Conservation (phyloP, 2,888 invertebrate genomes). For the Synergus umbraculus region DNA sequence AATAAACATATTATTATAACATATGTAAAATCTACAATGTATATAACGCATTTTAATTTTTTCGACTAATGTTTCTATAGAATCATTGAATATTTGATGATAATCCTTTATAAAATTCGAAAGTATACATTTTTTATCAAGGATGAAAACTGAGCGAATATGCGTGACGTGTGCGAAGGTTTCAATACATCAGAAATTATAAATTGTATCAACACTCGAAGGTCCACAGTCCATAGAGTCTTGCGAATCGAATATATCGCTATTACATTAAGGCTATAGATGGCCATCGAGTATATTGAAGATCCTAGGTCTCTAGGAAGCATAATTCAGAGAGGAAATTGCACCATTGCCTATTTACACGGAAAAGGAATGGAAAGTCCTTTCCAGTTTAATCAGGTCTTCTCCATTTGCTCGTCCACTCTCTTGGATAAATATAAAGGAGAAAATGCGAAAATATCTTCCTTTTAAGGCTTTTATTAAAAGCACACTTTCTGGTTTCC, state of each 20-base stretch:
- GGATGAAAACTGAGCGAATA: background rate
- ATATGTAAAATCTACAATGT: too few relatives aligned
- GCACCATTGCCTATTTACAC: background rate
- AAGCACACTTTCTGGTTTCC: background rate
- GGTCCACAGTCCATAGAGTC: background rate
- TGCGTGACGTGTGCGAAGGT: slow-evolving; percentile 9
- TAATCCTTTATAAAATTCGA: background rate
- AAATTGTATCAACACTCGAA: slow-evolving; percentile 21
- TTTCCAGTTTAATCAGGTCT: slow-evolving; percentile 18
- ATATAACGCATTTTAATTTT: too few relatives aligned
- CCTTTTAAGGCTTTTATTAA: background rate
- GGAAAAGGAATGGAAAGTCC: slow-evolving; percentile 18
- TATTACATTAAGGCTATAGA: slow-evolving; percentile 18
- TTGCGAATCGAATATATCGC: background rate
- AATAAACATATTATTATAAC: too few relatives aligned
- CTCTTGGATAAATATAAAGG: background rate
- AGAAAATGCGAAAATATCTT: slow-evolving; percentile 4
- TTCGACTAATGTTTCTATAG: too few relatives aligned
- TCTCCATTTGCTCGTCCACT: slow-evolving; percentile 1
- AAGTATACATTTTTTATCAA: background rate
- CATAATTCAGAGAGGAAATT: slow-evolving; percentile 6
- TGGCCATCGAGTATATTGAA: background rate
- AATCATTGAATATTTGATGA: too few relatives aligned
- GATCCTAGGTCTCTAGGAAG: background rate
- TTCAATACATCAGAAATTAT: slow-evolving; percentile 7